These are phyloP conservation scores for Tricholauxania praeusta DNA, from an alignment of 2,888 invertebrate genomes.

Conservation along the genomic window DNA sequence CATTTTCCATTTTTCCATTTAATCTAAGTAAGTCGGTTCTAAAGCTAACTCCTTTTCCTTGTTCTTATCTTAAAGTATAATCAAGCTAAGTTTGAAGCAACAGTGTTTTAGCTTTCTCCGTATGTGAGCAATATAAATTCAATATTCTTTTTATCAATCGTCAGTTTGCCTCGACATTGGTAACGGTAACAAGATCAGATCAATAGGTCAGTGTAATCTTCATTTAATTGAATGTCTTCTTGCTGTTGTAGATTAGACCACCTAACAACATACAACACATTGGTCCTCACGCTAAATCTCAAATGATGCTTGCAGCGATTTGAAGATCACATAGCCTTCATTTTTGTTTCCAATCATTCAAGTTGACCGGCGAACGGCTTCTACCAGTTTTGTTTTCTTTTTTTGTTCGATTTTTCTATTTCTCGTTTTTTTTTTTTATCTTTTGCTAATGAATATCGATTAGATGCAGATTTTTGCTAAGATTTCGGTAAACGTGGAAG, in stretches of 20 bases:
- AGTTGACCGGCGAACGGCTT: background rate
- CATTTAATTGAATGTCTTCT: background rate
- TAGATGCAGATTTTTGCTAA: conserved; percentile 27
- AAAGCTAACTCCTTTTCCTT: no score
- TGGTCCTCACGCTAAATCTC: no score
- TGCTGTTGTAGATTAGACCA: background rate
- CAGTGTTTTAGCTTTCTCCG: no score
- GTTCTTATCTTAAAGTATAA: no score
- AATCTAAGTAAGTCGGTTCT: no score
- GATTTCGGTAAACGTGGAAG: background rate
- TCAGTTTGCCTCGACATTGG: background rate
- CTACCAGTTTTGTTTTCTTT: background rate
- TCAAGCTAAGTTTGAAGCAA: no score
- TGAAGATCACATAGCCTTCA: conserved; percentile 29
- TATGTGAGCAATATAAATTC: no score
- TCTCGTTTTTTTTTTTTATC: background rate
- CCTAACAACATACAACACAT: background rate
- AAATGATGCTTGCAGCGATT: background rate
- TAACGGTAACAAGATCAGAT: conserved; percentile 31
- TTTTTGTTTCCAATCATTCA: background rate
- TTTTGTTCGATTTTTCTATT: no score
- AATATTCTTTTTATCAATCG: no score
- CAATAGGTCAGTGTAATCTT: conserved; percentile 50
- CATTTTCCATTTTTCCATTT: no score
- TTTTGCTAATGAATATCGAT: conserved; percentile 19